Base-by-base conservation (phyloP, 1,140 invertebrate species). In the Diorhabda carinulata region DNA sequence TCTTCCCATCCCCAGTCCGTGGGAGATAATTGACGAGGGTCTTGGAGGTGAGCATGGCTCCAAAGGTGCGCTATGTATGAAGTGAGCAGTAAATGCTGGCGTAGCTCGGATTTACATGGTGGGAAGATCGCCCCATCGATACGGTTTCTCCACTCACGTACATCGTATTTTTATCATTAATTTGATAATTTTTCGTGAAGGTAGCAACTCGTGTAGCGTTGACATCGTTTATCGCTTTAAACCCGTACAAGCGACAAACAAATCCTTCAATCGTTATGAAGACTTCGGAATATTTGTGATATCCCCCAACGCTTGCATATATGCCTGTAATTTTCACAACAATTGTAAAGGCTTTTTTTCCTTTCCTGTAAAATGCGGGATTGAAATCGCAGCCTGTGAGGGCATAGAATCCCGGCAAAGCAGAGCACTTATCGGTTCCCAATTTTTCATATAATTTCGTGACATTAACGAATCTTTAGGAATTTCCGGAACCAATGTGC, bases 371-470 rank as follows among this genome's bases (percentile, higher is more conserved):
- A 63, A 78, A 80, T 6, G 77, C 72, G 57, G 79, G 80, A 72
- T 81, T 81, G 64, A 72, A 82, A 70, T 81, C 81, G 72, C 79
- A 81, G 10, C 81, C 79, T 10, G 79, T 81, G 2, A 82, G 66
- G 4, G 79, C 78, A 73, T 82, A 79, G 52, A 80, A 80, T 58
- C 72, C 78, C 66, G 77, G 76, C 52, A 82, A 75, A 8, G 63
- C 68, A 67, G 45, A 40, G 71, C 73, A 79, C 43, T 80, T 25
- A 61, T 56, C 47, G 59, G 40, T 5, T 58, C 78, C 70, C 8
- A 68, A 68, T 40, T 5, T 68, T 71, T 70, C 57, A 65, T 70
- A 57, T 44, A 75, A 9, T 69, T 70, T 61, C 45, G 5, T 74
- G 2, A 81, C 8, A 69, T 78, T 66, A n/a, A 80, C 70, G 42